Base-by-base conservation (phyloP, 2,797 vertebrate species). In the Hypotaenidia okinawae region DNA sequence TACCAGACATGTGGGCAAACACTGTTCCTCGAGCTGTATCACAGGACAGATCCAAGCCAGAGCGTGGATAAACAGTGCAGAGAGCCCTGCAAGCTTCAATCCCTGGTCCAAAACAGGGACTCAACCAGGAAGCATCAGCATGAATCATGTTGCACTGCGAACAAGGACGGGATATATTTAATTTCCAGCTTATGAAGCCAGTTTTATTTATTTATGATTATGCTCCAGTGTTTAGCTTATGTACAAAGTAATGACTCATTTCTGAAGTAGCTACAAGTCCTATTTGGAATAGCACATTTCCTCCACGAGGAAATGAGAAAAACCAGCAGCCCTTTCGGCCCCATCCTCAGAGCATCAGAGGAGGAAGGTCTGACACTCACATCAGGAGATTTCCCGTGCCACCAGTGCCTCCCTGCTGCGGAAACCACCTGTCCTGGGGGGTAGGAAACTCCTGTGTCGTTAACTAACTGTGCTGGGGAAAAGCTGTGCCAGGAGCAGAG, bases 201-300 rank as follows among this genome's bases (percentile, higher is more conserved):
- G 70, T 54, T 94, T 93, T 95, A 94, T 94, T 96, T 96, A 96
- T 97, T 96, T 96, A 96, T 92, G 88, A 93, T 94, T 89, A 89
- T 83, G 77, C 81, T 94, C 75, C 90, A 90, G 43, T 90, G 91
- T 96, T 96, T 89, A 96, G 91, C 68, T 96, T 90, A 82, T 61
- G n/a, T 59, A 91, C 93, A 91, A 94, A 90, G 77, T 67, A 68
- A 87, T 95, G 96, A 97, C 77, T 96, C 93, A 96, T 76, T 77
- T 68, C 85, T 94, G 77, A 93, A 93, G 95, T n/a, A 93, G 93
- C 91, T 96, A 80, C 93, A 77, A 95, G 77, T 78, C 80, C 4
- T 73, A 61, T 52, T 84, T 82, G 61, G 91, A 94, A 87, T 8
- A 55, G 87, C 51, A 73, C 55, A 79, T 94, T 94, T 96, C 95